These are phyloP conservation scores for Schizothorax lantsangensis DNA, from an alignment of 2,797 vertebrate genomes.

Conservation along the genomic window DNA sequence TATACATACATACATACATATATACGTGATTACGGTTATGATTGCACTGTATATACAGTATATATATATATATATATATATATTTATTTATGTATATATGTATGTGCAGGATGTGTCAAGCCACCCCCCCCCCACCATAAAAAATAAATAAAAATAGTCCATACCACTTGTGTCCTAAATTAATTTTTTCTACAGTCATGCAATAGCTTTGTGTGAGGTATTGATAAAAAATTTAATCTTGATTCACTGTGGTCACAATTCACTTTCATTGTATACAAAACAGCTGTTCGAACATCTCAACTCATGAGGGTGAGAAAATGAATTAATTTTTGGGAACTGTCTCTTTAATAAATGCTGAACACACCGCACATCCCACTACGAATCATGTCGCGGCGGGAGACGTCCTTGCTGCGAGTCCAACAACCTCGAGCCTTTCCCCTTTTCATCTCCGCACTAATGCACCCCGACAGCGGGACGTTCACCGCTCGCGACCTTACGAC, in stretches of 20 bases:
- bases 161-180: background rate
- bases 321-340: background rate
- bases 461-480: constrained; percentile 72
- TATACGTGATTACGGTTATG: too few species aligned
- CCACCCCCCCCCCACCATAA: too few species aligned
- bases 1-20: too few species aligned
- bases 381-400: constrained; percentile 25
- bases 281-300: background rate
- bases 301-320: background rate
- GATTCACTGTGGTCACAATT: background rate
- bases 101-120: too few species aligned
- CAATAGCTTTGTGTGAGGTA: background rate
- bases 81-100: background rate
- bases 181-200: background rate
- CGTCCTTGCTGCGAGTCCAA: constrained; percentile 32
- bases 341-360: constrained; percentile 1
- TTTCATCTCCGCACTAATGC: constrained; percentile 73
- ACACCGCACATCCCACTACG: constrained; percentile 30
- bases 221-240: background rate
- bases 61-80: background rate
- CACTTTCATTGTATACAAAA: background rate
- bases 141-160: too few species aligned
- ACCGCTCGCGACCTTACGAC: constrained; percentile 70
- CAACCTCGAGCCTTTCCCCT: constrained; percentile 42
- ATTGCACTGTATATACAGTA: too few species aligned